Base-by-base conservation (phyloP, 2,888 invertebrate species). In the Cryptocheilus praepositus region DNA sequence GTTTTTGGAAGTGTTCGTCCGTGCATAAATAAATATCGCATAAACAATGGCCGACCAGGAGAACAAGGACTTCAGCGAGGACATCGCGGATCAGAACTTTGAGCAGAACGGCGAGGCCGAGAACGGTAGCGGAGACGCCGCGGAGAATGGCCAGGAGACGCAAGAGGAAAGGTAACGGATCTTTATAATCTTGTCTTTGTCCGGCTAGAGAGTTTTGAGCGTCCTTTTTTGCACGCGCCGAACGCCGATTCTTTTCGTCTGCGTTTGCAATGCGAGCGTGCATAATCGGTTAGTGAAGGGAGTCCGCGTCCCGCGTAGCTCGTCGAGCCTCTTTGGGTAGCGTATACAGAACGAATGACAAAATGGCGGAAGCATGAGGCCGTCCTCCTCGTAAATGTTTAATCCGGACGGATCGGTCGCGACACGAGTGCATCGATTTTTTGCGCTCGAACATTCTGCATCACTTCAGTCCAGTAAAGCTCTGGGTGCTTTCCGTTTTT, bases 111-210 rank as follows among this genome's bases (percentile, higher is more conserved):
- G 89, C 74, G 87, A 89, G 57, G 89, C 90, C 69, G 92, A 92
- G 88, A 93, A 93, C 87, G 92, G 92, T 85, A 93, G 93, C 81
- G 94, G 93, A 87, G 93, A 91, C 86, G 92, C 91, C 83, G 91
- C 92, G 83, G 94, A 94, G 87, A 92, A 93, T 89, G 93, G 93
- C 77, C 87, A 86, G 79, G 89, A 89, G 63, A 85, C 86, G 43
- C 88, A 89, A 70, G 89, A 89, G 76, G 89, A 88, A 83, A 88
- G 88, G 89, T 89, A 88, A 87, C 64, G 67, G 73, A 74, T 64
- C 76, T 73, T 60, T 55, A 16, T 16, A 49, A 53, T 52, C 45
- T 11, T 51, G 16, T 46, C 11, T 56, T 49, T 36, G n/a, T 57
- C 52, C 36, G 11, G 4, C 19, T 19, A 28, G n/a, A 60, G 18